Conservation (phyloP, 2,113 vertebrate species). For the Ictalurus furcatus region DNA sequence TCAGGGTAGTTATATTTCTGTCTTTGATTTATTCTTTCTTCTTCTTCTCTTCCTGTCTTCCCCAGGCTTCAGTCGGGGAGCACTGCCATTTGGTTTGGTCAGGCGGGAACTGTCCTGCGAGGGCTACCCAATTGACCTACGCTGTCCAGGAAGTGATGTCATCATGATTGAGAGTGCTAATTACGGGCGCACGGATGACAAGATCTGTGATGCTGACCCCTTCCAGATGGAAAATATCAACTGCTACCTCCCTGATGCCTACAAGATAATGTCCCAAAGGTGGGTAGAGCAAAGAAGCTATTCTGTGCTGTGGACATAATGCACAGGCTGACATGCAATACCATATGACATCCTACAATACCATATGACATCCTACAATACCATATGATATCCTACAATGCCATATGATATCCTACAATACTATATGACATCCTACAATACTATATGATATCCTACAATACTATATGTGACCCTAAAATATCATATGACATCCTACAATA, state of each 20-base stretch:
- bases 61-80: conserved; percentile 92
- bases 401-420: background rate
- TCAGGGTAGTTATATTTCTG: conserved; percentile 46
- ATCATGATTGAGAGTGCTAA: conserved; percentile 99
- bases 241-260: conserved; percentile 98
- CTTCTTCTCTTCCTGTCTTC: conserved; percentile 43
- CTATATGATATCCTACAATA: background rate
- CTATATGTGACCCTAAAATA: background rate
- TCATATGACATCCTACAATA: background rate
- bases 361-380: background rate
- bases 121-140: conserved; percentile 96
- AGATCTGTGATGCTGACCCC: conserved; percentile 98
- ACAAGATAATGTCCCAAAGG: conserved; percentile 99
- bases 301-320: background rate
- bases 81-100: conserved; percentile 93
- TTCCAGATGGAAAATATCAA: conserved; percentile 99
- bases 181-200: conserved; percentile 97
- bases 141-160: conserved; percentile 98
- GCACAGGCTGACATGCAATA: background rate
- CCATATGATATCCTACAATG: background rate
- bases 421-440: background rate
- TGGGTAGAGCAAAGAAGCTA: conserved; percentile 63
- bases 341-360: background rate
- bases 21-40: conserved; percentile 54
- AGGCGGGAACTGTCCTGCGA: conserved; percentile 96